Evolutionary conservation across 2,888 invertebrate species (phyloP), one percentile per base, ranked within the genome.

Genomic region (Tetropium fuscum): DNA sequence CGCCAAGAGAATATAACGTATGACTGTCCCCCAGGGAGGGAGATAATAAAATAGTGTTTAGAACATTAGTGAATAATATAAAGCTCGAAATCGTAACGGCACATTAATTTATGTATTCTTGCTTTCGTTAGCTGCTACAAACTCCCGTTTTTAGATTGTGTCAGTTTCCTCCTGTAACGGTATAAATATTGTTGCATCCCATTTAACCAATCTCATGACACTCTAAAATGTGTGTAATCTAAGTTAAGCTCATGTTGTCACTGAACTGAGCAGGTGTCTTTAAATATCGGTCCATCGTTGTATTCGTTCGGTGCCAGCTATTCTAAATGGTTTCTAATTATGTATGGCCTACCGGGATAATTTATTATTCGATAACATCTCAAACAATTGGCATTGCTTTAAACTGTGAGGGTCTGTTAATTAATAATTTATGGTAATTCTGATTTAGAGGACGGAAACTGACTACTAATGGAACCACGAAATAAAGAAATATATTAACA

Each of bases 231-330:
- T 68, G 66, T 71, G 65, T 74, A 73, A 76, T 70, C 74, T 74
- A 71, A 72, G 68, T 69, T 73, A 73, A 74, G 74, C 68, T 60
- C 65, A 59, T 69, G 73, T 73, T 74, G 72, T 71, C 69, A 73
- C 63, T 64, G 69, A 72, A 73, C 70, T 58, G 68, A 73, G 73
- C 75, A 74, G 73, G 74, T 74, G 75, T 71, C 68, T 68, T 71
- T 68, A 65, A 64, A 73, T 72, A 67, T 67, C 57, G 58, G 47
- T 54, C 34, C 53, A 58, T 40, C 51, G 48, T 47, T 55, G 48
- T 53, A 54, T 61, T 61, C 54, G 55, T 54, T 38, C 45, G 49
- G 45, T 67, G 65, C 64, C 63, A 70, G 69, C 58, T 62, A 65
- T 60, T 70, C 64, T 68, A 64, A 70, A 68, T 66, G 67, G 47